Conservation (phyloP, 2,888 invertebrate genomes). For the Gibbula magus region DNA sequence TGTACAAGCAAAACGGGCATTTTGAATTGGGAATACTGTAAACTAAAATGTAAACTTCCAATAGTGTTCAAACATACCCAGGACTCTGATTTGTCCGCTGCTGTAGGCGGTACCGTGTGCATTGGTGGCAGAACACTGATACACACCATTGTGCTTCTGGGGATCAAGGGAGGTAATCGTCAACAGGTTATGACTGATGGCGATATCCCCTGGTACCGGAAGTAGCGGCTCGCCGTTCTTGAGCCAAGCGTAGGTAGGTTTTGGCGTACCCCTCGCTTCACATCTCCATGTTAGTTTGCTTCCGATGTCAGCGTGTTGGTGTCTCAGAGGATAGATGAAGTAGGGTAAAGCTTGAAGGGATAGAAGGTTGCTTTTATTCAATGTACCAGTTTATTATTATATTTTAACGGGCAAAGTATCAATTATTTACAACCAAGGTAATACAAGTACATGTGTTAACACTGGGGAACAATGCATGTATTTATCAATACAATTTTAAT, state of each 20-base stretch:
- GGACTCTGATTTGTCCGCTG: constrained; percentile 90
- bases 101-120: constrained; percentile 85
- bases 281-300: constrained; percentile 58
- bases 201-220: constrained; percentile 43
- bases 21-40: too few species aligned
- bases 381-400: too few species aligned
- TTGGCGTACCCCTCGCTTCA: constrained; percentile 52
- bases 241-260: constrained; percentile 52
- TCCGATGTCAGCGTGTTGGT: constrained; percentile 58
- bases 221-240: constrained; percentile 41
- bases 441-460: too few species aligned
- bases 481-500: too few species aligned
- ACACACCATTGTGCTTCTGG: constrained; percentile 90
- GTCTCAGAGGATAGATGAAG: constrained; percentile 55
- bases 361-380: too few species aligned
- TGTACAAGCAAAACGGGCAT: too few species aligned
- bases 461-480: too few species aligned
- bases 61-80: constrained; percentile 79
- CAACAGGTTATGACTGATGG: constrained; percentile 51
- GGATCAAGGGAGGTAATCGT: constrained; percentile 54
- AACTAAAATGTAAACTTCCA: too few species aligned
- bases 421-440: too few species aligned
- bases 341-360: constrained; percentile 54
- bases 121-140: constrained; percentile 93
- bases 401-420: too few species aligned